Percentiles rank a stretch among this genome's conserved stretches.
These are phyloP conservation scores for Tethya wilhelma DNA, from an alignment of 37 sponge, comb jelly and placozoan genomes.

Conservation along the genomic window DNA sequence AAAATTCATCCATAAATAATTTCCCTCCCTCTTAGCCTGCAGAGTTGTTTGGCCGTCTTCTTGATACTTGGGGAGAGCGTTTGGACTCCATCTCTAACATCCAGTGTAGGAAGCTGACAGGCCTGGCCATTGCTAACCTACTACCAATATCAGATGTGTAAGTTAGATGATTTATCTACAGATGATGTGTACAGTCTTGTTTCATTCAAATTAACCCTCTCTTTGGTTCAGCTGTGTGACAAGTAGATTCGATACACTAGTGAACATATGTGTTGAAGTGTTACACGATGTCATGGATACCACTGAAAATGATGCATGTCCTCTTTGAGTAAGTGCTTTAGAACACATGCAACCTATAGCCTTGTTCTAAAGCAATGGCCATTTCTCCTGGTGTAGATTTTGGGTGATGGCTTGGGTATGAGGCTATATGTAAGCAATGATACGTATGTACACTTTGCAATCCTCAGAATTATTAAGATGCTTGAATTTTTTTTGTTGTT, in stretches of 20 bases:
- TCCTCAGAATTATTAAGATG: too few species aligned
- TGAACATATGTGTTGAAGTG: constrained; percentile 80
- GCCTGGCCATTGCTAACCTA: constrained; percentile 75
- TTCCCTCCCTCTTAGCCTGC: constrained; percentile 27
- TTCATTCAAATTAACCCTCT: not conserved
- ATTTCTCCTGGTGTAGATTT: too few species aligned
- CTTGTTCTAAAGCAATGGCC: too few species aligned
- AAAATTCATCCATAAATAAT: too few species aligned
- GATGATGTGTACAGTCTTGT: not conserved
- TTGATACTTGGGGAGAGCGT: constrained; percentile 59
- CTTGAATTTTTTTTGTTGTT: too few species aligned
- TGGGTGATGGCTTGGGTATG: too few species aligned
- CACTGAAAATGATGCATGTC: constrained; percentile 25
- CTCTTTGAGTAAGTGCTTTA: constrained; percentile 60
- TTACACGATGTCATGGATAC: constrained; percentile 75
- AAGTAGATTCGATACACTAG: constrained; percentile 50
- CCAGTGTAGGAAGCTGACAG: constrained; percentile 72
- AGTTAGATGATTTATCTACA: too few species aligned
- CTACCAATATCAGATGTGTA: constrained; percentile 64
- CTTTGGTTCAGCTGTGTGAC: constrained; percentile 74
- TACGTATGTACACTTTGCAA: too few species aligned
- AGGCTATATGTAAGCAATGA: too few species aligned
- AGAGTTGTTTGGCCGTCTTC: constrained; percentile 49
- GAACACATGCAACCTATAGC: too few species aligned
- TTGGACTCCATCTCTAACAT: constrained; percentile 50